Percentiles rank a stretch among this genome's conserved stretches.
Evolutionary conservation across 2,888 invertebrate species (phyloP).

Genomic region (Amiota communis): DNA sequence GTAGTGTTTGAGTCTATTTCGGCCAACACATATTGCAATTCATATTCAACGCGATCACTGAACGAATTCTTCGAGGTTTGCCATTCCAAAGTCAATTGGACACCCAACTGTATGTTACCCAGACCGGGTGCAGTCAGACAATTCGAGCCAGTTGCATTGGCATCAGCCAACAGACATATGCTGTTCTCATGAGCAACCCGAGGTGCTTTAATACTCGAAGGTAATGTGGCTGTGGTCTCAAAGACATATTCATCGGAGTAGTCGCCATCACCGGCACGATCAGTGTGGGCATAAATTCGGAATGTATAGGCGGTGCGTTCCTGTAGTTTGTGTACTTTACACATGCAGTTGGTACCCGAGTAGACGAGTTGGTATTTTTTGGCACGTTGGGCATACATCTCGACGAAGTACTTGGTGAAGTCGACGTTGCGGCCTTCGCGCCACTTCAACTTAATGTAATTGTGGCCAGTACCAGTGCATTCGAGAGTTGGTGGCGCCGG

Average conservation of each 20-base stretch:
- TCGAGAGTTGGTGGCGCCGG: conserved; percentile 86
- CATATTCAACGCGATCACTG: conserved; percentile 82
- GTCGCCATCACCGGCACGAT: conserved; percentile 85
- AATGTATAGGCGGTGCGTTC: conserved; percentile 89
- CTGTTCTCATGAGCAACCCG: conserved; percentile 74
- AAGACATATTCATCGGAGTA: conserved; percentile 83
- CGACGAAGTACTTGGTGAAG: conserved; percentile 85
- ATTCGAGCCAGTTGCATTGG: conserved; percentile 69
- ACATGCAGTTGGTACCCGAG: conserved; percentile 82
- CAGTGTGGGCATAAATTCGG: conserved; percentile 88
- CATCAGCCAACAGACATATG: conserved; percentile 59
- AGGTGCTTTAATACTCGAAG: conserved; percentile 85
- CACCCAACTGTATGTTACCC: conserved; percentile 74
- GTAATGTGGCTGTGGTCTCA: conserved; percentile 85
- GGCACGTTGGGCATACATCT: conserved; percentile 82
- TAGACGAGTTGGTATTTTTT: conserved; percentile 83
- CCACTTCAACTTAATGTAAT: conserved; percentile 91
- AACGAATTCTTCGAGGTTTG: conserved; percentile 76
- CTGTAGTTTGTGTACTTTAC: conserved; percentile 87
- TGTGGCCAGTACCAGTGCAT: conserved; percentile 81
- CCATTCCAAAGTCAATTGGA: conserved; percentile 78
- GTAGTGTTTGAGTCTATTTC: conserved; percentile 73
- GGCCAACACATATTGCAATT: conserved; percentile 79
- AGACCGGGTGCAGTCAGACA: conserved; percentile 71
- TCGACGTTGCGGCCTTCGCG: conserved; percentile 81